phyloP scores from a whole-genome alignment of 2,888 invertebrate genomes.

The Coleophora flavipennella region DNA sequence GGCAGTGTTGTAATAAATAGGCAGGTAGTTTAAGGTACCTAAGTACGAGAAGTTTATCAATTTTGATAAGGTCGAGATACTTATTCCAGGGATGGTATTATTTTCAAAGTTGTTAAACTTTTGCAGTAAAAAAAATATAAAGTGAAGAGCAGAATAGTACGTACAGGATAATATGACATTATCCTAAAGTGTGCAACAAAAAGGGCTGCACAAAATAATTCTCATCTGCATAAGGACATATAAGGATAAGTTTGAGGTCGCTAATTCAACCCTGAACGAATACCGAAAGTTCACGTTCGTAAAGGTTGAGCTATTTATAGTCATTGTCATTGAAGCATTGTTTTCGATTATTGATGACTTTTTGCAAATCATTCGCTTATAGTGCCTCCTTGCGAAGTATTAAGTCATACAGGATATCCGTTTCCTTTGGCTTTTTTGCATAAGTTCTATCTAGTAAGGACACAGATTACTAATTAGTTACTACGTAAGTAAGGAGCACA shows the following conservation, averaged over 20 bases:
- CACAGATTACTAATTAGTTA: neutral
- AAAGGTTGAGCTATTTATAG: constrained; percentile 11
- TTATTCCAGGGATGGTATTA: too few relatives aligned
- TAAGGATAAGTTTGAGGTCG: neutral
- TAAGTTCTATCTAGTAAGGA: constrained; percentile 15
- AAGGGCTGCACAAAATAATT: too few relatives aligned
- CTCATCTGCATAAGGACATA: neutral
- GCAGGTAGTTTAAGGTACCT: too few relatives aligned
- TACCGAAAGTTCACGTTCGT: neutral
- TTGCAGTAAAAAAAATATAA: too few relatives aligned
- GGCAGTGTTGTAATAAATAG: too few relatives aligned
- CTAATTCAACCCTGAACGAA: constrained; percentile 5
- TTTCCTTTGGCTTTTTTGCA: constrained; percentile 55
- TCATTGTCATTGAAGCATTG: constrained; percentile 37
- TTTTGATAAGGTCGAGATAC: too few relatives aligned
- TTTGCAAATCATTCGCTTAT: constrained; percentile 37
- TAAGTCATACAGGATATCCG: constrained; percentile 54
- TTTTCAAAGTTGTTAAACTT: too few relatives aligned
- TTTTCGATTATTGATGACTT: constrained; percentile 44
- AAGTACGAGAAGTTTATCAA: too few relatives aligned
- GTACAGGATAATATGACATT: too few relatives aligned
- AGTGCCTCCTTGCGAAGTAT: neutral
- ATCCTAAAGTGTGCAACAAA: too few relatives aligned
- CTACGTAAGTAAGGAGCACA: too few relatives aligned
- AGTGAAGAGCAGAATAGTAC: too few relatives aligned